phyloP scores from a whole-genome alignment of 2,888 invertebrate genomes.

The Cantharis lateralis region DNA sequence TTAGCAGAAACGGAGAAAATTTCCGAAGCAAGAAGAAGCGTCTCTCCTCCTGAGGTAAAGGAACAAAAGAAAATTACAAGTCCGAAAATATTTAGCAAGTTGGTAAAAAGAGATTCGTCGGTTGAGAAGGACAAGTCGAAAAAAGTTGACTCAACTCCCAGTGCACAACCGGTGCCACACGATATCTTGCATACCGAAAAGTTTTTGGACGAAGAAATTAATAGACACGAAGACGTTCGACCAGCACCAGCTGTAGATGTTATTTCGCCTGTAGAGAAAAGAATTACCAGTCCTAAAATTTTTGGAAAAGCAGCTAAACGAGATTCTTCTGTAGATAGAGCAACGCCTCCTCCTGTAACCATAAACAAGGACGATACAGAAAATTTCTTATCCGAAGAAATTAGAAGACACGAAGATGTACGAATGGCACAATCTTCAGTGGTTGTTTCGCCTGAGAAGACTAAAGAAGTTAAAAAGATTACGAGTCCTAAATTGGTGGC shows the following conservation, averaged over 20 bases:
- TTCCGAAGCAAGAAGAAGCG: background rate
- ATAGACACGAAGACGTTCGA: constrained; percentile 31
- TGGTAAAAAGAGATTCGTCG: constrained; percentile 17
- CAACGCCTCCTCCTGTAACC: background rate
- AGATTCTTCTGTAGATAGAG: background rate
- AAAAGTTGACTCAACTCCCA: background rate
- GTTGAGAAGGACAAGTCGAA: background rate
- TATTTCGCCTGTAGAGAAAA: background rate
- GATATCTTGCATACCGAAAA: constrained; percentile 20
- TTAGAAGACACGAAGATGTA: constrained; percentile 31
- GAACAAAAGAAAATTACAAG: constrained; percentile 3
- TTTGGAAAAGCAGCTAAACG: constrained; percentile 34
- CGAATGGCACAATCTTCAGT: background rate
- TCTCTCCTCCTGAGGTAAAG: background rate
- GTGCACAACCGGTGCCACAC: background rate
- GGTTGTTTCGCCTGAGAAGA: background rate
- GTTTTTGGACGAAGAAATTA: constrained; percentile 33
- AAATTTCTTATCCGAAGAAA: constrained; percentile 34
- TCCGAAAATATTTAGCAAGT: constrained; percentile 15
- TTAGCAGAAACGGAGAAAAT: background rate
- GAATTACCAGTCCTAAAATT: background rate
- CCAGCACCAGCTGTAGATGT: background rate
- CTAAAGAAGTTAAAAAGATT: constrained; percentile 26
- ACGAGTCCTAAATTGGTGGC: constrained; percentile 37
- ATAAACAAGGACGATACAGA: constrained; percentile 35